Evolutionary conservation across 2,888 invertebrate genomes (phyloP).

Genomic region (Ligdia adustata): DNA sequence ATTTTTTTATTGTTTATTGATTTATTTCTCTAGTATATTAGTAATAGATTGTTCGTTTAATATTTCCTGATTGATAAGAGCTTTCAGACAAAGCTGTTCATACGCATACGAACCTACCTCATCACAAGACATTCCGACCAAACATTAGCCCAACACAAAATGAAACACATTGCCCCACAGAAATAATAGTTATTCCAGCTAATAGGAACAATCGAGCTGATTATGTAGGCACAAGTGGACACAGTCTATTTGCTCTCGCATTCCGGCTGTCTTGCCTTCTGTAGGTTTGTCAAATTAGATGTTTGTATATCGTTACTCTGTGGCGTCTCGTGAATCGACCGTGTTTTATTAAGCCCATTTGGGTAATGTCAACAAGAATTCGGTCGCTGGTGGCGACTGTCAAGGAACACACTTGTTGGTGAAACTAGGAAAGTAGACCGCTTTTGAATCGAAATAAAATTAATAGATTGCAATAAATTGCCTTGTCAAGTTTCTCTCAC

Average conservation of each 20-base stretch:
- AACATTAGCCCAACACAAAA: conserved; percentile 31
- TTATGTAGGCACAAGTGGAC: conserved; percentile 71
- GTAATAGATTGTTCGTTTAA: too few relatives aligned
- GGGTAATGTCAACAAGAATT: conserved; percentile 23
- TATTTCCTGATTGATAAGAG: too few relatives aligned
- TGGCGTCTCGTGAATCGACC: conserved; percentile 33
- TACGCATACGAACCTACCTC: too few relatives aligned
- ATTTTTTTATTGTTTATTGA: too few relatives aligned
- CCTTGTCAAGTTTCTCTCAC: too few relatives aligned
- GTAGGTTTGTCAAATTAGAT: conserved; percentile 46
- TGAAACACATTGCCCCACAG: not conserved
- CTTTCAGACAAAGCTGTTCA: conserved; percentile 7
- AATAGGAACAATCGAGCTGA: conserved; percentile 54
- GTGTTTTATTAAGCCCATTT: conserved; percentile 29
- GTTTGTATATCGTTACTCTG: conserved; percentile 62
- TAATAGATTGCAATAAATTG: too few relatives aligned
- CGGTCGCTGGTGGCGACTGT: not conserved
- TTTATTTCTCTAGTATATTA: too few relatives aligned
- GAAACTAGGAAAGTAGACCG: too few relatives aligned
- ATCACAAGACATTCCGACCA: conserved; percentile 10
- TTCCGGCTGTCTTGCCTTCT: conserved; percentile 41
- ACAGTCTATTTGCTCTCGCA: conserved; percentile 45
- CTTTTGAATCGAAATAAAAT: too few relatives aligned
- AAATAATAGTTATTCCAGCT: conserved; percentile 12
- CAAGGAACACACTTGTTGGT: too few relatives aligned